phyloP scores from a whole-genome alignment of 1,140 invertebrate species.

The Drosophila truncata region DNA sequence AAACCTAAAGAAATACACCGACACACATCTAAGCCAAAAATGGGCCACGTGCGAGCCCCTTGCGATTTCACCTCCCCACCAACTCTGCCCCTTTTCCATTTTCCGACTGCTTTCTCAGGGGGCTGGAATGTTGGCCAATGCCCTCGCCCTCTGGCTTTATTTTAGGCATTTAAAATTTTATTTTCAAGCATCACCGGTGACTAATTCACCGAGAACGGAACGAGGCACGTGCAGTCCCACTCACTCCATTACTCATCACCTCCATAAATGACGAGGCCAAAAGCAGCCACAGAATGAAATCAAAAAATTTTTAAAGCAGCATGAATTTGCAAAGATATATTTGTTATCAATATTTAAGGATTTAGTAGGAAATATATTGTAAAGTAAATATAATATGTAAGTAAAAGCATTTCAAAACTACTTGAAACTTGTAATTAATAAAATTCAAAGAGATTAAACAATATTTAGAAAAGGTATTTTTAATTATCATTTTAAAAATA shows the following conservation, averaged over 20 bases:
- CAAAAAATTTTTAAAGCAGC: too few species aligned
- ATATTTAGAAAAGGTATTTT: too few species aligned
- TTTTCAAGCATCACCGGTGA: slow-evolving; percentile 64
- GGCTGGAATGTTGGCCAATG: slow-evolving; percentile 46
- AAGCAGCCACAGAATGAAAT: not conserved
- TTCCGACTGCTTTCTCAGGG: slow-evolving; percentile 3
- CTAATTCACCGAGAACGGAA: slow-evolving; percentile 60
- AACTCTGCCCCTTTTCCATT: slow-evolving; percentile 1
- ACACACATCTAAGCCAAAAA: slow-evolving; percentile 63
- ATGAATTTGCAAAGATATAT: not conserved
- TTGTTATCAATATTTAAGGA: not conserved
- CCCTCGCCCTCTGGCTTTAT: slow-evolving; percentile 14
- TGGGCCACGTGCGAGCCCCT: slow-evolving; percentile 68
- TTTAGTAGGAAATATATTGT: not conserved
- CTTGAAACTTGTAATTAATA: too few species aligned
- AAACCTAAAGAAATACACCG: slow-evolving; percentile 42
- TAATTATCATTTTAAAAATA: not conserved
- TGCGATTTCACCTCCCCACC: not conserved
- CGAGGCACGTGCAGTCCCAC: slow-evolving; percentile 58
- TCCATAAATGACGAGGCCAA: slow-evolving; percentile 34
- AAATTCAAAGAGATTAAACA: too few species aligned
- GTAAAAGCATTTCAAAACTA: too few species aligned
- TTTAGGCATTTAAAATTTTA: slow-evolving; percentile 33
- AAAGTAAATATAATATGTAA: not conserved
- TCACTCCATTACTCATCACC: slow-evolving; percentile 1